Conservation (phyloP, 2,888 invertebrate species). For the Eristalis arbustorum region DNA sequence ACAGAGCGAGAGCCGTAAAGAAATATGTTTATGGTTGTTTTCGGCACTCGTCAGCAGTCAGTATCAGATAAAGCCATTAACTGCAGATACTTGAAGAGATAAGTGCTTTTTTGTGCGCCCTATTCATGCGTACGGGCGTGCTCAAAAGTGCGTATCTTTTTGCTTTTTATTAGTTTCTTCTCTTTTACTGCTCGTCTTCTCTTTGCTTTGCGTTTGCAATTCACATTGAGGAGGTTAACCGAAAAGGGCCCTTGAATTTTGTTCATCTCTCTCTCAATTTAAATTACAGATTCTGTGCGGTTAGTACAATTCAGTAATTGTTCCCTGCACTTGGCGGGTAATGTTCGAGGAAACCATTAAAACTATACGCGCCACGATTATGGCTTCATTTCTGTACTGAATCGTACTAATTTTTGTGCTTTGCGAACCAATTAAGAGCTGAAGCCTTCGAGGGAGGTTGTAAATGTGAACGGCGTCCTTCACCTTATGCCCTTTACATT, state of each 20-base stretch:
- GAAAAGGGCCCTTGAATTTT: neutral
- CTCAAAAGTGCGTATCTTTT: neutral
- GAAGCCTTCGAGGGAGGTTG: neutral
- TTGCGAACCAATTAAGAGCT: neutral
- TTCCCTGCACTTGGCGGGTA: neutral
- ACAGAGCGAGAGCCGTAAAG: slow-evolving; percentile 4
- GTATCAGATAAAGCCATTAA: slow-evolving; percentile 9
- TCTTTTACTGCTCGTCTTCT: neutral
- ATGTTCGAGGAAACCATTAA: neutral
- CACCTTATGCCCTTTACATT: neutral
- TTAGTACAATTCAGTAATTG: neutral
- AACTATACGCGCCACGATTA: neutral
- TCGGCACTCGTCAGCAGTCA: slow-evolving; percentile 13
- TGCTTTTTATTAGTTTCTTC: neutral
- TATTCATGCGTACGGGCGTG: neutral
- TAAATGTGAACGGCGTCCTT: neutral
- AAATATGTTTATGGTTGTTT: slow-evolving; percentile 15
- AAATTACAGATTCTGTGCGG: neutral
- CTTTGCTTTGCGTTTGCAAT: slow-evolving; percentile 7
- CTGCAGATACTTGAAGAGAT: slow-evolving; percentile 6
- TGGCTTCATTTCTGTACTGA: neutral
- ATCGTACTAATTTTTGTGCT: neutral
- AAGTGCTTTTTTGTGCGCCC: neutral
- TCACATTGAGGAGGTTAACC: slow-evolving; percentile 5
- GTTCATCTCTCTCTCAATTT: neutral